phyloP scores from a whole-genome alignment of 2,888 invertebrate genomes.

The Chorisops tibialis region DNA sequence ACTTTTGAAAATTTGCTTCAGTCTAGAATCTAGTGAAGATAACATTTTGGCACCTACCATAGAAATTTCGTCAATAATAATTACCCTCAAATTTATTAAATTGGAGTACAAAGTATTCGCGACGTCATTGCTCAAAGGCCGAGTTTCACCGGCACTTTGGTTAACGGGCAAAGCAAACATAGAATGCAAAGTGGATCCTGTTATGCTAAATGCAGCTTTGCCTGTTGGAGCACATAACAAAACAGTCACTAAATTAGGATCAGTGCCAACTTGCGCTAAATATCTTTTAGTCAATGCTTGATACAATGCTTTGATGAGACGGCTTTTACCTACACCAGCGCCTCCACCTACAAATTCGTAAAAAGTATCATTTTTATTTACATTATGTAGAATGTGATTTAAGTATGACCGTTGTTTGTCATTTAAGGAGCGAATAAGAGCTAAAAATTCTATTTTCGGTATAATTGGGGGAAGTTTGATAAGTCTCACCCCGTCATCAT shows the following conservation, averaged over 20 bases:
- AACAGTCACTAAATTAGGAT: neutral
- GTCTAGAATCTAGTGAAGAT: conserved; percentile 23
- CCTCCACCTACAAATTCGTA: too few species aligned
- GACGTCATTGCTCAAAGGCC: too few species aligned
- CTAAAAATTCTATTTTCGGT: too few species aligned
- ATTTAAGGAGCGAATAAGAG: neutral
- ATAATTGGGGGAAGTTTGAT: too few species aligned
- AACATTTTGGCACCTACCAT: conserved; percentile 40
- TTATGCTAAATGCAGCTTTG: too few species aligned
- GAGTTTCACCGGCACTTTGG: neutral
- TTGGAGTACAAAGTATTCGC: too few species aligned
- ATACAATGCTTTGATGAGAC: neutral
- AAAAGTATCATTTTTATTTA: too few species aligned
- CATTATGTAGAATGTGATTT: neutral
- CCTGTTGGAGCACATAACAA: too few species aligned
- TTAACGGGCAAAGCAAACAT: neutral
- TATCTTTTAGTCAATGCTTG: neutral
- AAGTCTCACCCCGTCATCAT: too few species aligned
- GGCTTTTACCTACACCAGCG: too few species aligned
- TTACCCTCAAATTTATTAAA: conserved; percentile 28
- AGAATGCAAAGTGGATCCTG: too few species aligned
- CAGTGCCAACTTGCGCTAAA: neutral
- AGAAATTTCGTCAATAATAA: conserved; percentile 45
- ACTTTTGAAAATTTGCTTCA: conserved; percentile 40
- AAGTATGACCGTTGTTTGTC: neutral